Conservation (phyloP, 2,797 vertebrate species). For the Acanthopagrus latus region DNA sequence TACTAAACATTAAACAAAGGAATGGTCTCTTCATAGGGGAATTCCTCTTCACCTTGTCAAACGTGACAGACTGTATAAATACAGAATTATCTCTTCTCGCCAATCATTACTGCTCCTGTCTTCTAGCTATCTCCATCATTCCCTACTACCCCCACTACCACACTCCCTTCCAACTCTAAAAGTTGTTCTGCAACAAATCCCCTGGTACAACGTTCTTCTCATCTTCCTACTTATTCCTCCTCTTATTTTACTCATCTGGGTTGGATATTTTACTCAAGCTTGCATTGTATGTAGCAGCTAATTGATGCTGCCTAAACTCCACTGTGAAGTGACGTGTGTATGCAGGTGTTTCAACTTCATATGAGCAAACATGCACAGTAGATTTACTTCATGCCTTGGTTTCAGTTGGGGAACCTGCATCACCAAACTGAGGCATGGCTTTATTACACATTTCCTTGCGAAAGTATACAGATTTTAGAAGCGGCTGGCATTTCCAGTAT, state of each 20-base stretch:
- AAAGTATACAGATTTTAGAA: neutral
- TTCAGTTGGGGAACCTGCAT: constrained; percentile 12
- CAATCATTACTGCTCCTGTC: constrained; percentile 2
- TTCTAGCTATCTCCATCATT: neutral
- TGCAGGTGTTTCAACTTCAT: neutral
- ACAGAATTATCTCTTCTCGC: neutral
- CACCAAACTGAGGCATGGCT: constrained; percentile 1
- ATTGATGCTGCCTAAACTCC: neutral
- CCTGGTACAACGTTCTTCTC: neutral
- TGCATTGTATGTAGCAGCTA: neutral
- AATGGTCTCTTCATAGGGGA: neutral
- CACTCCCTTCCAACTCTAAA: neutral
- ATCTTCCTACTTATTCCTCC: neutral
- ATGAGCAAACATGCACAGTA: neutral
- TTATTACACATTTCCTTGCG: neutral
- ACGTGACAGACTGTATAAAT: constrained; percentile 1
- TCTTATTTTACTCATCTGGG: neutral
- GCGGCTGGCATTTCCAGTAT: neutral
- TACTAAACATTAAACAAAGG: neutral
- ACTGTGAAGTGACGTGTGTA: neutral
- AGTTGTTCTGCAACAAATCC: neutral
- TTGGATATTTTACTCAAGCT: neutral
- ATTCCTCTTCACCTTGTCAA: neutral
- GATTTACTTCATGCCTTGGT: neutral
- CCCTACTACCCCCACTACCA: neutral